phyloP scores from a whole-genome alignment of 1,140 invertebrate species.

The Geopemphigus sp. region DNA sequence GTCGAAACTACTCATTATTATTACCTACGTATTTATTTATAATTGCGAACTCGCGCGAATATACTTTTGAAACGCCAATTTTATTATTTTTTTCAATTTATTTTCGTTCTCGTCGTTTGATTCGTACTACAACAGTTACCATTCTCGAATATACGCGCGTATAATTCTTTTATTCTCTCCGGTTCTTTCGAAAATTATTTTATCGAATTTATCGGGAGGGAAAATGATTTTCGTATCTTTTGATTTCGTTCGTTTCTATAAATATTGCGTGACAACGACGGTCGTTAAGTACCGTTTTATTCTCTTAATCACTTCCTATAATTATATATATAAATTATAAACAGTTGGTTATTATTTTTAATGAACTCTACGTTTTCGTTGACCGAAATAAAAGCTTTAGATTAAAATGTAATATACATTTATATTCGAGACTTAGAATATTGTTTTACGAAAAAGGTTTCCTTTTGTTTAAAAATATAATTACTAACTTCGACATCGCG shows the following conservation, averaged over 20 bases:
- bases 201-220: neutral
- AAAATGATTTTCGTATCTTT: neutral
- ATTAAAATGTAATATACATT: neutral
- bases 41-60: too few species aligned
- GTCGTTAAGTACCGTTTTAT: too few species aligned
- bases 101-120: too few species aligned
- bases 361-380: neutral
- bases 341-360: constrained; percentile 3
- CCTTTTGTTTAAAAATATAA: neutral
- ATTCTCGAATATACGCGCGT: too few species aligned
- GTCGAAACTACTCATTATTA: too few species aligned
- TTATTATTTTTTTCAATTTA: too few species aligned
- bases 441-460: neutral
- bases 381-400: neutral
- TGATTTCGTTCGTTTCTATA: neutral
- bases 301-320: neutral
- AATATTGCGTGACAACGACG: neutral
- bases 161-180: too few species aligned
- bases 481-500: neutral
- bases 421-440: neutral
- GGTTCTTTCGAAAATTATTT: neutral
- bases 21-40: too few species aligned
- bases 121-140: too few species aligned
- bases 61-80: too few species aligned
- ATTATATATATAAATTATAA: neutral